Evolutionary conservation across 2,888 invertebrate genomes (phyloP).

Genomic region (Athripsodes cinereus): DNA sequence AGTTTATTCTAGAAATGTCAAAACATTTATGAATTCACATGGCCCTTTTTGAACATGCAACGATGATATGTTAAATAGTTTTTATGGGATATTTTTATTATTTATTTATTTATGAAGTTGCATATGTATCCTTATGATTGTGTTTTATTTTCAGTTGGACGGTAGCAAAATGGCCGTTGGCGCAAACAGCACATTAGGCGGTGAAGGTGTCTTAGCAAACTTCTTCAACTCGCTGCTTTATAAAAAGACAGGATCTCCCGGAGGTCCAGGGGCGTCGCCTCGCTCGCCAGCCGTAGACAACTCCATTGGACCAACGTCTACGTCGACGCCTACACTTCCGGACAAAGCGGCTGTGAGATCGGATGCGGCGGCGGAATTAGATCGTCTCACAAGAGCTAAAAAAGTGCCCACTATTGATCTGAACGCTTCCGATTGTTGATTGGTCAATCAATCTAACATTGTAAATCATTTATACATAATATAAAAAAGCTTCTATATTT

Average conservation of each 20-base stretch:
- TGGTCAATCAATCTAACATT: no score
- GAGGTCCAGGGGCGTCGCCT: conserved; percentile 46
- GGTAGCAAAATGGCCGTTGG: conserved; percentile 63
- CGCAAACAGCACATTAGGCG: conserved; percentile 64
- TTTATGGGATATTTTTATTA: no score
- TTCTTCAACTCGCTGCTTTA: conserved; percentile 97
- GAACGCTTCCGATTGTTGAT: conserved; percentile 46
- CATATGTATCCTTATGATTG: no score
- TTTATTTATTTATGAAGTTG: no score
- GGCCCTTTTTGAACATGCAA: no score
- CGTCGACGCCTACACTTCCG: conserved; percentile 38
- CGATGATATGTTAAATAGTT: no score
- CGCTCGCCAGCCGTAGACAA: conserved; percentile 31
- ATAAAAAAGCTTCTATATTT: not conserved
- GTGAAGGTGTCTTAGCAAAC: conserved; percentile 92
- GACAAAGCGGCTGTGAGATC: conserved; percentile 74
- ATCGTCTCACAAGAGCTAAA: conserved; percentile 75
- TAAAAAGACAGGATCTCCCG: conserved; percentile 80
- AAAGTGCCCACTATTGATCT: conserved; percentile 51
- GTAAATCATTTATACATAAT: not conserved
- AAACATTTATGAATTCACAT: no score
- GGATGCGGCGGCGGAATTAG: conserved; percentile 89
- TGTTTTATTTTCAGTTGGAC: conserved; percentile 53
- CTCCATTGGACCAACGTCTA: conserved; percentile 35
- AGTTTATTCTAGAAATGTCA: no score